Conservation (phyloP, 1,140 invertebrate genomes). For the Leptinotarsa texana region DNA sequence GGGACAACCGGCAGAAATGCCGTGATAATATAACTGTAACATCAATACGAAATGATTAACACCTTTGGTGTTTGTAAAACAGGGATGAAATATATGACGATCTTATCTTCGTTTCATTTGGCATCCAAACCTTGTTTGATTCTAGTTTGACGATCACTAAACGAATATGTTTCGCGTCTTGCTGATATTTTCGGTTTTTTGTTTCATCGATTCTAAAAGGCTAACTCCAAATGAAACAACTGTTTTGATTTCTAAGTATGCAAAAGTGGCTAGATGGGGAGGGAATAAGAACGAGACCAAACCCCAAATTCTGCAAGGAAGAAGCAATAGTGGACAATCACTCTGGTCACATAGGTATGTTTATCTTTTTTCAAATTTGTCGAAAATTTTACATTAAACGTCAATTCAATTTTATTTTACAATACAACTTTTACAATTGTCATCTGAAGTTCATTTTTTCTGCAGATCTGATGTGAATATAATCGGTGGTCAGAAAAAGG, state of each 20-base stretch:
- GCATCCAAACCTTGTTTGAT: constrained; percentile 27
- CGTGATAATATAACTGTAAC: constrained; percentile 44
- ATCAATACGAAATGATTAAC: constrained; percentile 46
- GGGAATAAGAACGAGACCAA: constrained; percentile 24
- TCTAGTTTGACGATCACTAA: constrained; percentile 18
- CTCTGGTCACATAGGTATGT: constrained; percentile 49
- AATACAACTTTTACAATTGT: constrained; percentile 17
- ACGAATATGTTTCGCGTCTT: constrained; percentile 19
- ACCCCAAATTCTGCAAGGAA: constrained; percentile 29
- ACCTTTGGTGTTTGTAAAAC: constrained; percentile 44
- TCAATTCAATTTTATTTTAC: constrained; percentile 13
- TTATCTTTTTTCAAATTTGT: not conserved
- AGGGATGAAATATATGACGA: constrained; percentile 38
- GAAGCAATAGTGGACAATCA: constrained; percentile 44
- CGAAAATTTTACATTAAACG: constrained; percentile 2
- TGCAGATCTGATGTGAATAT: constrained; percentile 44
- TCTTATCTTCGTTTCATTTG: constrained; percentile 27
- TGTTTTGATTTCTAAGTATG: constrained; percentile 46
- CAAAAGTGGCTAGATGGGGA: constrained; percentile 52
- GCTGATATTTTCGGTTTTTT: constrained; percentile 24
- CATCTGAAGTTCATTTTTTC: constrained; percentile 13
- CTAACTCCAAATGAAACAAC: constrained; percentile 36
- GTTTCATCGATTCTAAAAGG: constrained; percentile 28
- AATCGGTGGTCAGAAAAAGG: constrained; percentile 37
- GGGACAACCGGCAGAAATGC: not conserved